Base-by-base conservation (phyloP, 2,113 vertebrate genomes). In the Jaculus jaculus region DNA sequence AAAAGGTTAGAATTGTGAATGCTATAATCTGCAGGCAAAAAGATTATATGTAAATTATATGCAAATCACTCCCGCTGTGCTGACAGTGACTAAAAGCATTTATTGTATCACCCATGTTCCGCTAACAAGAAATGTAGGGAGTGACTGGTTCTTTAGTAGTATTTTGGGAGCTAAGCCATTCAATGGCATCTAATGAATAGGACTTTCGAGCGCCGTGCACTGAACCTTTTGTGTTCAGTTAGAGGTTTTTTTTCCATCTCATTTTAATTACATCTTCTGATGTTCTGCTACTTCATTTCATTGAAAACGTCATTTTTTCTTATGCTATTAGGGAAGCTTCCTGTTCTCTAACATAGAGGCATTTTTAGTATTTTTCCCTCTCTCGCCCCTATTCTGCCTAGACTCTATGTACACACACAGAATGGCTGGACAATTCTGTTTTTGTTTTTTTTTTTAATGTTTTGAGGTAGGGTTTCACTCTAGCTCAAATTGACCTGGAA, bases 41-140 rank as follows among this genome's bases (percentile, higher is more conserved):
- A 94, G 61, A 89, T 51, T 95, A 68, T 92, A 88, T 95, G 84
- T 68, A 96, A 96, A 95, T 95, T 51, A 72, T 32, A 94, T 96
- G 94, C 84, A 96, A 94, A 96, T 94, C 24, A 72, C 0, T 54
- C 16, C 6, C 77, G 47, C 23, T 75, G 30, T 34, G 65, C 84
- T 84, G 84, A 85, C 87, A 95, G 84, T 68, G 84, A 93, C 69
- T 54, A 88, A 95, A 63, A 89, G 87, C 80, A 51, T 32, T 82
- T 85, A 82, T 32, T 86, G 54, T 92, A 71, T 79, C 84, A 84
- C 73, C 7, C 42, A 23, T 37, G 28, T 51, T 89, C 82, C 72
- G 89, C 86, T 92, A 83, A 80, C 60, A 39, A 90, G 86, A 90
- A 85, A 58, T 73, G 7, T 26, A 7, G 24, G 17, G 61, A 81